A percentile compares a stretch with the other conserved stretches of the same genome.
These are phyloP conservation scores for Eidolon helvum DNA, from an alignment of 2,113 vertebrate species.

Conservation along the genomic window DNA sequence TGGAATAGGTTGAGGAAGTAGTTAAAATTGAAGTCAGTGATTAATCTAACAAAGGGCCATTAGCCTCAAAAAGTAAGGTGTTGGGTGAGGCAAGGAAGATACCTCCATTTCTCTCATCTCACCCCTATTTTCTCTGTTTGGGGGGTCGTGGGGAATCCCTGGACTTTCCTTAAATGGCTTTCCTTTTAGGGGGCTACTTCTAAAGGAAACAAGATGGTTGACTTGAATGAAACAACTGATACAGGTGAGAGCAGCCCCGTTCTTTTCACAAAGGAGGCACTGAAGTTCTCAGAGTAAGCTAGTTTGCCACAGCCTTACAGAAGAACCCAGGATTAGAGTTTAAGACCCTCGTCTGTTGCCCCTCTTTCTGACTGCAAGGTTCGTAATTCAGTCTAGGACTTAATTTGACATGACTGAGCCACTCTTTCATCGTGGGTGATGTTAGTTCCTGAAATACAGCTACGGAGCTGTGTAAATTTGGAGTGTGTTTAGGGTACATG, in stretches of 20 bases:
- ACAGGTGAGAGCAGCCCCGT: background rate
- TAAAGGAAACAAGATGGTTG: background rate
- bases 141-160: background rate
- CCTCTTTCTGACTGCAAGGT: background rate
- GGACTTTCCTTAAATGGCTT: background rate
- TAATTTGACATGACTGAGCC: background rate
- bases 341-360: background rate
- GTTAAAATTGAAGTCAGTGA: conserved; percentile 65
- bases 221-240: background rate
- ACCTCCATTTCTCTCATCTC: background rate
- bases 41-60: conserved; percentile 61
- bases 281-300: background rate
- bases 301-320: background rate
- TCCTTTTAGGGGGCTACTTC: background rate
- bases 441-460: background rate
- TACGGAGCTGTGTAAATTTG: background rate
- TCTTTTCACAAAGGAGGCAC: background rate
- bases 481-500: background rate
- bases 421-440: background rate
- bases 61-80: conserved; percentile 33
- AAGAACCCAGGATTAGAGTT: background rate
- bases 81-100: background rate
- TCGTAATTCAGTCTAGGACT: background rate
- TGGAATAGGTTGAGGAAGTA: conserved; percentile 67
- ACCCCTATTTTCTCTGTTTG: background rate